Conservation (phyloP, 2,113 vertebrate species). For the Ictalurus furcatus region DNA sequence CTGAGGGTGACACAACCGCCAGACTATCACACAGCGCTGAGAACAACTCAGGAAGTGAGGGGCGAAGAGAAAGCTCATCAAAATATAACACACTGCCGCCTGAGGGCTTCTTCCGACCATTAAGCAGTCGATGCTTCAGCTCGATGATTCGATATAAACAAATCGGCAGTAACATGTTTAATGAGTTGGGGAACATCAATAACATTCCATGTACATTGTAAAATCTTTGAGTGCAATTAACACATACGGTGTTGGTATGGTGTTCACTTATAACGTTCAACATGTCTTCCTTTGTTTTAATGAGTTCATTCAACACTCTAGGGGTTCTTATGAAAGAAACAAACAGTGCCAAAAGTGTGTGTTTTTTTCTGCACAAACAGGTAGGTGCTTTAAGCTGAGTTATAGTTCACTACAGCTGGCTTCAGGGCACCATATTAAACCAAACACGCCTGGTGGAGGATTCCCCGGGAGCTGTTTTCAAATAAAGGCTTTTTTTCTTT, state of each 20-base stretch:
- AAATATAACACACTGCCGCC: neutral
- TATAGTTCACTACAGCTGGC: neutral
- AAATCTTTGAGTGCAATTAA: neutral
- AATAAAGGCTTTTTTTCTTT: neutral
- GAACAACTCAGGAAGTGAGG: neutral
- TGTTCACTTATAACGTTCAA: neutral
- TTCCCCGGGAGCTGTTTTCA: constrained; percentile 4
- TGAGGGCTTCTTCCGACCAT: constrained; percentile 7
- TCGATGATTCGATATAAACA: constrained; percentile 14
- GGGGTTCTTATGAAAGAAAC: neutral
- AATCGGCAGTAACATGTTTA: constrained; percentile 10
- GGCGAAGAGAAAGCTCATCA: neutral
- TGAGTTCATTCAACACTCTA: neutral
- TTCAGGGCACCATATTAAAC: neutral
- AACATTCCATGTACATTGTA: neutral
- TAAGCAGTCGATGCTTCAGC: constrained; percentile 33
- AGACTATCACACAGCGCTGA: constrained; percentile 1
- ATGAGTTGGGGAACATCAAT: constrained; percentile 26
- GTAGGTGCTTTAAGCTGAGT: neutral
- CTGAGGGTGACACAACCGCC: constrained; percentile 13
- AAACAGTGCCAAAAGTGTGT: neutral
- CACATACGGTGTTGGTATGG: neutral
- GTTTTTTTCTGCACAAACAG: neutral
- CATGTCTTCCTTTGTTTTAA: neutral
- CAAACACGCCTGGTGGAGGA: neutral